Evolutionary conservation across 2,797 vertebrate species (phyloP).

Genomic region (Myotis pilosus): DNA sequence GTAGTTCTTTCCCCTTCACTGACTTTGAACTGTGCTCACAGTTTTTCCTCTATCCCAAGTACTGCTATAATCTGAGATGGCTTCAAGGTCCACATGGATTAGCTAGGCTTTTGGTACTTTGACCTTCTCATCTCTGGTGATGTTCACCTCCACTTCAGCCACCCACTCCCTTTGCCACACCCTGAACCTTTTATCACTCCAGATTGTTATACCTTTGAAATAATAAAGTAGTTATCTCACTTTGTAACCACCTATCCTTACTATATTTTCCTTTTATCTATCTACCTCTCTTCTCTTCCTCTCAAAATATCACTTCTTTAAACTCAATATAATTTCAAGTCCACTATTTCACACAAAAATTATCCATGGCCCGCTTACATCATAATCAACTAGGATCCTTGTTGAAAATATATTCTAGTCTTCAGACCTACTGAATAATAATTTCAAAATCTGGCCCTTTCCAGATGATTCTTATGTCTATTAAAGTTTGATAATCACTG

Average conservation of each 20-base stretch:
- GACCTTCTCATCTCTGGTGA: not conserved
- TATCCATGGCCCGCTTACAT: not conserved
- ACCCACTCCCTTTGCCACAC: not conserved
- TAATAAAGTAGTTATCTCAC: slow-evolving; percentile 20
- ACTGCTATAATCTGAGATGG: not conserved
- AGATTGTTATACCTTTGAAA: not conserved
- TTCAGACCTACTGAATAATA: not conserved
- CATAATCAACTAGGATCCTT: not conserved
- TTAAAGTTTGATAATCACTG: not conserved
- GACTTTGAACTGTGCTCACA: slow-evolving; percentile 20
- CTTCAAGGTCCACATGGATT: not conserved
- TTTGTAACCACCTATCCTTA: not conserved
- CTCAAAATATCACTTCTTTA: slow-evolving; percentile 33
- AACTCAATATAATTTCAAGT: slow-evolving; percentile 9
- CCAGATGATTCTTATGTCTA: not conserved
- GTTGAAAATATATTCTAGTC: not conserved
- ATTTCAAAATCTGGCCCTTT: not conserved
- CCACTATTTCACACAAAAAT: not conserved
- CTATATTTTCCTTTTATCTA: too few relatives aligned
- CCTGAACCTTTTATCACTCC: not conserved
- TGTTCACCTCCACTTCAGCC: not conserved
- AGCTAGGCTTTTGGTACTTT: not conserved
- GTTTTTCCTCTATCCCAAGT: not conserved
- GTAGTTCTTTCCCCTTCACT: not conserved
- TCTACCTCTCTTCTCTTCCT: not conserved